Percentiles rank a stretch among this genome's conserved stretches.
Evolutionary conservation across 2,113 vertebrate genomes (phyloP).

Genomic region (Anoura caudifer): DNA sequence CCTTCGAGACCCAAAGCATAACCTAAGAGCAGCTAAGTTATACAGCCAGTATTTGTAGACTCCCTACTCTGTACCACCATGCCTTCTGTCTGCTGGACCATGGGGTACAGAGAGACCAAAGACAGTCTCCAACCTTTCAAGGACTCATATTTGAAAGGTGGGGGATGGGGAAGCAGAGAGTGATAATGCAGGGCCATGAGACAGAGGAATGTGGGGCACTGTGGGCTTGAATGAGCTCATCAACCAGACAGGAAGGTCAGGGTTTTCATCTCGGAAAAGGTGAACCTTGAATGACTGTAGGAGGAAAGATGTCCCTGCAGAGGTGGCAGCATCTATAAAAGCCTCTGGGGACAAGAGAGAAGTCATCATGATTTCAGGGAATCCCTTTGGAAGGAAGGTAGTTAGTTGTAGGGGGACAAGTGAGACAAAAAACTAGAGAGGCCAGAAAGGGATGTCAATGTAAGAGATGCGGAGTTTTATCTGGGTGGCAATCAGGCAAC

Average conservation of each 20-base stretch:
- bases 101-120: background rate
- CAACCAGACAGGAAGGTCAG: background rate
- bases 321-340: background rate
- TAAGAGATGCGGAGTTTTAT: background rate
- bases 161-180: background rate
- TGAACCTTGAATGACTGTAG: background rate
- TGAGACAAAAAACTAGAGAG: background rate
- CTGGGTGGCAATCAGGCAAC: background rate
- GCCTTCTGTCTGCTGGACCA: background rate
- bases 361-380: background rate
- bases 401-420: background rate
- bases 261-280: background rate
- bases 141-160: background rate
- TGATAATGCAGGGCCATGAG: background rate
- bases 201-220: background rate
- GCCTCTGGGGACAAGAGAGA: background rate
- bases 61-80: background rate
- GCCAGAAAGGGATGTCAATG: no score
- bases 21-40: background rate
- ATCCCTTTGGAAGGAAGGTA: background rate
- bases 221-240: background rate
- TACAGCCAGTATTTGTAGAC: background rate
- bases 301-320: background rate
- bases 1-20: background rate
- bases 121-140: background rate